Evolutionary conservation across 1,140 invertebrate genomes (phyloP), one percentile per base, ranked within the genome.

Genomic region (Bombus impatiens): DNA sequence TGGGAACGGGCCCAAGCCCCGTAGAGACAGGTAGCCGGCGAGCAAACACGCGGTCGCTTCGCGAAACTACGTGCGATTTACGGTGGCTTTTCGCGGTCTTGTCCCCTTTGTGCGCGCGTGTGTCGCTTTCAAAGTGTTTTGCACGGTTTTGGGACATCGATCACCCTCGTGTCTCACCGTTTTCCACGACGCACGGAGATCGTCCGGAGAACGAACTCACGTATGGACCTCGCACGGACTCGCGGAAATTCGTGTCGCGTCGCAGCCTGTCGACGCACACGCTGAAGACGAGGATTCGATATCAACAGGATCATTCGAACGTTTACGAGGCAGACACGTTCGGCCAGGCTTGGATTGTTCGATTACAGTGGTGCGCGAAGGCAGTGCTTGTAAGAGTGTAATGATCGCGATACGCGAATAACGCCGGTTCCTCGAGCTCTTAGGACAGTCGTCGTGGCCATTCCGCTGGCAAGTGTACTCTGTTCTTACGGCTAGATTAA

Each of bases 21-120:
- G 77, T 37, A 72, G 78, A 85, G 78, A 80, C 83, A 72, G 78
- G 67, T 80, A 85, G 62, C 84, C 84, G 70, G 78, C 37, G 22
- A 68, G 32, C 37, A 59, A 65, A 59, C 76, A 71, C 83, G 77
- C 65, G 77, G 2, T n/a, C n/a, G 4, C 37, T 5, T 25, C 22
- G 18, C 71, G 32, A 68, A 75, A 82, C 3, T 62, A 72, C 67
- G 59, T 57, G 65, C 80, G 83, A 86, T 83, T 88, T 32, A 53
- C 53, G 62, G 22, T 15, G 1, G 37, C 10, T 12, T 72, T 35
- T 25, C 40, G 15, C n/a, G 25, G 1, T 13, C 22, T 25, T 6
- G 25, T n/a, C 25, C 2, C 28, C 32, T 62, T 25, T 40, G 71
- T 67, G 71, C 42, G 25, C 44, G 18, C 81, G 74, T 74, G 81